Evolutionary conservation across 1,140 invertebrate species (phyloP), one percentile per base, ranked within the genome.

Genomic region (Rhizoglyphus robini): DNA sequence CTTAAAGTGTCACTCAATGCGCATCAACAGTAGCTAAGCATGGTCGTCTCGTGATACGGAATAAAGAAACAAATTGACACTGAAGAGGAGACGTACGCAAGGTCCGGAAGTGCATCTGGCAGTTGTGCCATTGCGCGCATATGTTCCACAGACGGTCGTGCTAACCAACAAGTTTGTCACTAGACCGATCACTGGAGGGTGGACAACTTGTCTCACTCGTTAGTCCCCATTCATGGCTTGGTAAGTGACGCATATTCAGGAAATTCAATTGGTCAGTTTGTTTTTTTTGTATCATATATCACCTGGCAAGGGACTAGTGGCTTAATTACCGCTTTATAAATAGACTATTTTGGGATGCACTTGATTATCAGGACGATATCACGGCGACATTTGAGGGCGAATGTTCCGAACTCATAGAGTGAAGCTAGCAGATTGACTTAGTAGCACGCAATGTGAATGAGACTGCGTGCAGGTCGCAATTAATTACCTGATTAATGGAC

Each of bases 21-120:
- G n/a, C n/a, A n/a, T n/a, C n/a, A 27, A 54, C 51, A 54, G 51
- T 54, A 54, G 51, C 51, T 32, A 5, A 8, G 8, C 23, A 54
- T 32, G 8, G 51, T 54, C 8, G 18, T 18, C 8, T 41, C 15
- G 51, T 25, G 51, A 27, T 8, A 15, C 51, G 20, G 8, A 54
- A 32, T 8, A 8, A 54, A 8, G 51, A 54, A 54, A 54, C 51
- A 5, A 54, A 54, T 54, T 32, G 51, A 27, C 51, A 54, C 51
- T 54, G 8, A 23, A 20, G 51, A 8, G 8, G 51, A 54, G 23
- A 54, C 36, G 31, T 23, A 20, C 23, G 23, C 51, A 54, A 54
- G 51, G 51, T 54, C 51, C 51, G 51, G 51, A 54, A 54, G 20
- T 54, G 20, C 51, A 54, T 54, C 51, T 54, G 51, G 51, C 51